These are phyloP conservation scores for Pycnomerus fuliginosus DNA, from an alignment of 2,888 invertebrate species.

Conservation along the genomic window DNA sequence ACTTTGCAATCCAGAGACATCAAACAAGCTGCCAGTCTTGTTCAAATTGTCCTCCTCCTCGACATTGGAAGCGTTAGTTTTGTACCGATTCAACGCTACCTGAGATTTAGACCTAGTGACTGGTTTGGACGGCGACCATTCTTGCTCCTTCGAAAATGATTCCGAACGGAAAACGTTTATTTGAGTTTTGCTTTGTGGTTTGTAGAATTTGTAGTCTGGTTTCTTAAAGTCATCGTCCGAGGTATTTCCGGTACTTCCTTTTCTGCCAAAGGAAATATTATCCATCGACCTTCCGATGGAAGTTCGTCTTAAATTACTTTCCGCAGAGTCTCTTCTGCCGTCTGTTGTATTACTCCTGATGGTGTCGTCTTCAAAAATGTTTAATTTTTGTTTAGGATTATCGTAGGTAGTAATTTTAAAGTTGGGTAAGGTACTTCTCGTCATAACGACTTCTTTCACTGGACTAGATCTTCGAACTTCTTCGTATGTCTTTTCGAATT, in stretches of 20 bases:
- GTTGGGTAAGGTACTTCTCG: constrained; percentile 45
- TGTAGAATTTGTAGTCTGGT: constrained; percentile 41
- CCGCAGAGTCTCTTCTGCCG: constrained; percentile 29
- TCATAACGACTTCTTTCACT: constrained; percentile 12
- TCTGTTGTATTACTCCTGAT: constrained; percentile 38
- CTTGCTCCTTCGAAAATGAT: constrained; percentile 44
- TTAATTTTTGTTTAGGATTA: constrained; percentile 49
- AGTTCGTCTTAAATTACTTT: too few species aligned
- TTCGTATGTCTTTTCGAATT: constrained; percentile 34
- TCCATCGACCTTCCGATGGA: constrained; percentile 40
- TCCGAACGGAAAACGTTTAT: constrained; percentile 40
- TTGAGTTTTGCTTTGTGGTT: constrained; percentile 21
- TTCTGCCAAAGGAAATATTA: constrained; percentile 34
- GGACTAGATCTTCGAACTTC: constrained; percentile 34
- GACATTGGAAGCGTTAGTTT: constrained; percentile 25
- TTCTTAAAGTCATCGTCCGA: constrained; percentile 17
- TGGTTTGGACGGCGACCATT: constrained; percentile 44
- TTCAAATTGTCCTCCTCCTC: constrained; percentile 33
- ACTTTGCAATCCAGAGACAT: constrained; percentile 53
- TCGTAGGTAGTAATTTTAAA: constrained; percentile 54
- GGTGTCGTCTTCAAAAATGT: constrained; percentile 53
- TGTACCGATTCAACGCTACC: constrained; percentile 48
- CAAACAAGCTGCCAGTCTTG: constrained; percentile 50
- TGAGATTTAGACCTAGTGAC: constrained; percentile 54
- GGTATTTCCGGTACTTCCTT: background rate